phyloP scores from a whole-genome alignment of 1,140 invertebrate genomes.

The Aphelinus certus region DNA sequence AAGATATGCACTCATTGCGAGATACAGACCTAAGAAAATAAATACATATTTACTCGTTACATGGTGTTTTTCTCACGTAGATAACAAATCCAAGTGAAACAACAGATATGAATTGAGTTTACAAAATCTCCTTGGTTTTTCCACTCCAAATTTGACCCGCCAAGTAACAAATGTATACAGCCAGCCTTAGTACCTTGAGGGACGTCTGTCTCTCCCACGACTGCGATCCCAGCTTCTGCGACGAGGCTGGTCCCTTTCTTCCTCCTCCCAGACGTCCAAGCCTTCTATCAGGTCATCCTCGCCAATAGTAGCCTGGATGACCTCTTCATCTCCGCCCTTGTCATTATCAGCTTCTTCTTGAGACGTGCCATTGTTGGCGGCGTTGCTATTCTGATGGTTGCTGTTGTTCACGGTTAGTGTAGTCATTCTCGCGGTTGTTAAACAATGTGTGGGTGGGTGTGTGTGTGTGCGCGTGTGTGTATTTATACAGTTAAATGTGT shows the following conservation, averaged over 20 bases:
- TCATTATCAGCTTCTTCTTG: not conserved
- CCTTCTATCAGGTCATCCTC: constrained; percentile 60
- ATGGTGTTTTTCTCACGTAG: not conserved
- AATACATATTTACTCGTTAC: not conserved
- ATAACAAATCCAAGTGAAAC: not conserved
- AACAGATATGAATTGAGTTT: constrained; percentile 18
- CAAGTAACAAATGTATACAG: constrained; percentile 15
- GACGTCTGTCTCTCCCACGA: constrained; percentile 34
- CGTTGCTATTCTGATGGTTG: no score
- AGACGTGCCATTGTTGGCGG: no score
- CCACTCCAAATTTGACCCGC: not conserved
- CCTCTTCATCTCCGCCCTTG: not conserved
- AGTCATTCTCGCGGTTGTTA: no score
- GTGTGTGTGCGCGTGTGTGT: no score
- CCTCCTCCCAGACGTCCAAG: constrained; percentile 61
- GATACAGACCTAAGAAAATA: not conserved
- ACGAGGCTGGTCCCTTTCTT: constrained; percentile 48
- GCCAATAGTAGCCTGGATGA: constrained; percentile 50
- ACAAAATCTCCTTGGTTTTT: constrained; percentile 29
- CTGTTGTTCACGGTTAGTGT: no score
- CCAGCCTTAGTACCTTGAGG: constrained; percentile 53
- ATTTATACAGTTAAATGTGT: no score
- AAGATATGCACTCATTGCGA: not conserved
- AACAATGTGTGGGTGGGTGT: no score
- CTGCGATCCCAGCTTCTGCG: constrained; percentile 31